phyloP scores from a whole-genome alignment of 1,140 invertebrate species.

The Brachionus paranguensis region DNA sequence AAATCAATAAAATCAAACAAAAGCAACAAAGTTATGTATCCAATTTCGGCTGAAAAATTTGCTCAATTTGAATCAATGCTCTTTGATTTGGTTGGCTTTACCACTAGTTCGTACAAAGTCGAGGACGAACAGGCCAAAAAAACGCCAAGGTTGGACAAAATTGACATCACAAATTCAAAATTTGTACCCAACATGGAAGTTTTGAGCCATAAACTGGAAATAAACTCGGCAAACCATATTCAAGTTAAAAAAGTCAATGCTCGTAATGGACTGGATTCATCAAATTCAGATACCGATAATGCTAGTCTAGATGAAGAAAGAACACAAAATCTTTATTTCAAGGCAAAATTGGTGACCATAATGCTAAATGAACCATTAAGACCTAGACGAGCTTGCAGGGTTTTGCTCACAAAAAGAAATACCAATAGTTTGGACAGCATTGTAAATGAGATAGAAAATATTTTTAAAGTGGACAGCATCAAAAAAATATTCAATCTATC shows the following conservation, averaged over 20 bases:
- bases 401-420: constrained; percentile 10
- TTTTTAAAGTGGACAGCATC: background rate
- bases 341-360: background rate
- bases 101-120: background rate
- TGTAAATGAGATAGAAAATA: constrained; percentile 9
- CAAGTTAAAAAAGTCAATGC: background rate
- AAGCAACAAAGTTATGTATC: constrained; percentile 5
- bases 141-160: background rate
- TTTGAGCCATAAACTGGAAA: background rate
- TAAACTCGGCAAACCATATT: background rate
- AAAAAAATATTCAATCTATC: constrained; percentile 20
- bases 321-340: background rate
- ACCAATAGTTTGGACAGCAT: background rate
- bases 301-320: background rate
- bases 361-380: background rate
- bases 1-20: constrained; percentile 8
- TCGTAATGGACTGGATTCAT: background rate
- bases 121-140: background rate
- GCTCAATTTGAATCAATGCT: constrained; percentile 12
- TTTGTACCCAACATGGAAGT: constrained; percentile 11
- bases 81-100: constrained; percentile 28
- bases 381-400: background rate
- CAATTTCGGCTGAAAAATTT: constrained; percentile 11
- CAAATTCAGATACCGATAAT: background rate
- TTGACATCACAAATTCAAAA: background rate